Evolutionary conservation across 2,797 vertebrate genomes (phyloP).

Genomic region (Oreonectes daqikongensis): DNA sequence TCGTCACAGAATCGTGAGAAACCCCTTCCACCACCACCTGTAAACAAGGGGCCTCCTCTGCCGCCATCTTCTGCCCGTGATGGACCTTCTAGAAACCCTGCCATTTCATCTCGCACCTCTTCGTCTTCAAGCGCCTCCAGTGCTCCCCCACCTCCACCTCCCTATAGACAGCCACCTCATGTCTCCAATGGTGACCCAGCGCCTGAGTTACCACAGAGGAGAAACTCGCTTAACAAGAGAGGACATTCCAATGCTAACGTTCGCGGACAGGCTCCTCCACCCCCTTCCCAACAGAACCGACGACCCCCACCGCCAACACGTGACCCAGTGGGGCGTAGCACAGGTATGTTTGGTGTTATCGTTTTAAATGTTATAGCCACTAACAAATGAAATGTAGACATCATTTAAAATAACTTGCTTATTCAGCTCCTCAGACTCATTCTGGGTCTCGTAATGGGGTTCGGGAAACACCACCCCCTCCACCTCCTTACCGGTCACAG

Average conservation of each 20-base stretch:
- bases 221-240: slow-evolving; percentile 93
- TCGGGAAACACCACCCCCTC: slow-evolving; percentile 84
- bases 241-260: slow-evolving; percentile 72
- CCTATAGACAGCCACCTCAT: slow-evolving; percentile 86
- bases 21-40: slow-evolving; percentile 86
- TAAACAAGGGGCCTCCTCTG: slow-evolving; percentile 72
- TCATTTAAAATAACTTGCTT: background rate
- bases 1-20: slow-evolving; percentile 87
- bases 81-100: slow-evolving; percentile 68
- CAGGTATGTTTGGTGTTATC: slow-evolving; percentile 73
- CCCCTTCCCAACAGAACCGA: slow-evolving; percentile 75
- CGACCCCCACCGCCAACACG: slow-evolving; percentile 90
- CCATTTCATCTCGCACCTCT: slow-evolving; percentile 77
- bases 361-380: background rate
- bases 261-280: slow-evolving; percentile 75
- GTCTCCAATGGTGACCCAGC: slow-evolving; percentile 73
- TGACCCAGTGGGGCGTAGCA: slow-evolving; percentile 87
- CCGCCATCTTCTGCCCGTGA: slow-evolving; percentile 48
- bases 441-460: slow-evolving; percentile 81
- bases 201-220: slow-evolving; percentile 91
- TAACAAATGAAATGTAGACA: background rate
- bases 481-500: slow-evolving; percentile 81
- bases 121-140: slow-evolving; percentile 70
- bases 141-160: slow-evolving; percentile 85
- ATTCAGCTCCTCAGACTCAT: slow-evolving; percentile 83